These are phyloP conservation scores for Apodemus speciosus DNA, from an alignment of 2,113 vertebrate genomes.

Conservation along the genomic window DNA sequence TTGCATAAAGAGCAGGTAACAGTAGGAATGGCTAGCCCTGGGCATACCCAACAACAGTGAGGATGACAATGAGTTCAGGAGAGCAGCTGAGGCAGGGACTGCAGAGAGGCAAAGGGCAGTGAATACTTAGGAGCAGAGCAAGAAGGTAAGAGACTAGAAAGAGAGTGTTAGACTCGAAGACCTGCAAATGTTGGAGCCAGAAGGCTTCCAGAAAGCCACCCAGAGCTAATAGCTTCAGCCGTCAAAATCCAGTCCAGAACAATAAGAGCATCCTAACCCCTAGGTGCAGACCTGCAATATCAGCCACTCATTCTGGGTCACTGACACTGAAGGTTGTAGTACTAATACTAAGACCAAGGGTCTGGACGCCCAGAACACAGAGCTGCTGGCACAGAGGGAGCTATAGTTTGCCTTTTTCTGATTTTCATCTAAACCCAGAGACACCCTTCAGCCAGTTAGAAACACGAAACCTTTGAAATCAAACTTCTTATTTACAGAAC, in stretches of 20 bases:
- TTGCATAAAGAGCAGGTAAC: not conserved
- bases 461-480: not conserved
- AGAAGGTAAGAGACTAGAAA: not conserved
- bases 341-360: not conserved
- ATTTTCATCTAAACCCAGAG: not conserved
- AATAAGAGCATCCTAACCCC: not conserved
- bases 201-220: not conserved
- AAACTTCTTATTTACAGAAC: not conserved
- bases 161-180: not conserved
- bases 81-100: not conserved
- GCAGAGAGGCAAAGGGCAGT: not conserved
- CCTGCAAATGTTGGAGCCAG: not conserved
- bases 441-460: not conserved
- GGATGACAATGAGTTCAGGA: no score
- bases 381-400: not conserved
- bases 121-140: not conserved
- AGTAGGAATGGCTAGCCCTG: no score
- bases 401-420: not conserved
- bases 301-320: not conserved
- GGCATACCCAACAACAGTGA: not conserved
- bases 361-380: not conserved
- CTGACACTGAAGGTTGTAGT: not conserved
- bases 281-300: no score
- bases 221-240: not conserved
- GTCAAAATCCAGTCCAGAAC: not conserved